Base-by-base conservation (phyloP, 2,797 vertebrate species). In the Phoeniculus purpureus region DNA sequence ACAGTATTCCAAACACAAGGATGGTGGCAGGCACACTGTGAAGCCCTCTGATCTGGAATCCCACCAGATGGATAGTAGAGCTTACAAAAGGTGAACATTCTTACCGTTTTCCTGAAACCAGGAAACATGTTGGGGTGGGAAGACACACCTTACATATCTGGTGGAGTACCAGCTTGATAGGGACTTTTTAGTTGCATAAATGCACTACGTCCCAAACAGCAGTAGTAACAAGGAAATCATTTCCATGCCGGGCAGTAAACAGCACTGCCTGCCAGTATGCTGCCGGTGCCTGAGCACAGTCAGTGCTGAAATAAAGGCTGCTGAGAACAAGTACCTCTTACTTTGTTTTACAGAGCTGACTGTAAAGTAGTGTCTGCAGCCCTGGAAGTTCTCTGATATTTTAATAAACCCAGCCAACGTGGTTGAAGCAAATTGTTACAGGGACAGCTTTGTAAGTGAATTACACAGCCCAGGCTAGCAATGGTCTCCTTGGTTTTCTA, bases 111-210 rank as follows among this genome's bases (percentile, higher is more conserved):
- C 16, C 51, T 58, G 20, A 82, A 77, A 37, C n/a, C 56, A 10
- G 17, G 4, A 31, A 16, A 47, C 10, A 3, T 40, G 51, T 18
- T 11, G 21, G 9, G 11, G 7, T 6, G 14, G 5, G 3, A 2
- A 43, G 16, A 43, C 43, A 43, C 16, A 37, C 37, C 37, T 37
- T 37, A 37, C 37, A 15, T 10, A 29, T 32, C 47, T 71, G 76
- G 21, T 7, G 32, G 51, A 37, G 7, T 15, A 31, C 15, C 23
- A 64, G 15, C 19, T 43, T 79, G 9, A 14, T 20, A 5, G 18
- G 16, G 10, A 54, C 11, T 45, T 74, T 34, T 27, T 58, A 12
- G 9, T 70, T 56, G 29, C 26, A 9, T 59, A 87, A 83, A 15
- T 68, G 18, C 1, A 0, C 45, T 19, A 5, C 40, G 19, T 81